Base-by-base conservation (phyloP, 2,113 vertebrate species). In the Burhinus bistriatus region DNA sequence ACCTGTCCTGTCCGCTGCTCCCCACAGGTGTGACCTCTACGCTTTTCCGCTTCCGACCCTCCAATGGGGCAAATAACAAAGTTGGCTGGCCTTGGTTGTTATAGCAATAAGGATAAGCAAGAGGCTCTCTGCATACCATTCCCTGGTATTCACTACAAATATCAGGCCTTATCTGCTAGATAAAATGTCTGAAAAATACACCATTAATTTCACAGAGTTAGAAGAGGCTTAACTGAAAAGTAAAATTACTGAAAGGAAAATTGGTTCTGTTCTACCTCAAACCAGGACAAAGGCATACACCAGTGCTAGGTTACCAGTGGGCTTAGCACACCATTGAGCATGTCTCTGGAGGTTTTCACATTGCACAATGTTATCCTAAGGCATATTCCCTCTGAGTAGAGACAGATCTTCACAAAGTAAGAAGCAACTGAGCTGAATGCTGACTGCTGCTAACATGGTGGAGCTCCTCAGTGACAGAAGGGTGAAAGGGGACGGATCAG, bases 301-400 rank as follows among this genome's bases (percentile, higher is more conserved):
- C 30, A 36, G 21, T 32, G 20, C 2, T 54, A 47, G 29, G 11
- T 49, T 42, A 47, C 25, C 47, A 61, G n/a, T 8, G 30, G 29
- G n/a, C 30, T 32, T 21, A 55, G 29, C 45, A 54, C 0, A 1
- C 38, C 6, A 6, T 9, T 47, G 0, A 0, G n/a, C 14, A 15
- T 1, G 7, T 49, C 22, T 65, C 51, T 57, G 58, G 20, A 51
- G 36, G 44, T 38, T 75, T 79, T 68, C 6, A 73, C 54, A 47
- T 5, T 30, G 61, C n/a, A 32, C 3, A 2, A 45, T 3, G 2
- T 29, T 61, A 30, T 11, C 47, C 14, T 42, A 38, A 49, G 61
- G 59, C 15, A 15, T n/a, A 49, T 14, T 51, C 10, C 10, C 12
- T 51, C n/a, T 15, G 36, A 64, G 22, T 1, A 57, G n/a, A 65